phyloP scores from a whole-genome alignment of 2,888 invertebrate genomes.

The Oeneis ivallda region DNA sequence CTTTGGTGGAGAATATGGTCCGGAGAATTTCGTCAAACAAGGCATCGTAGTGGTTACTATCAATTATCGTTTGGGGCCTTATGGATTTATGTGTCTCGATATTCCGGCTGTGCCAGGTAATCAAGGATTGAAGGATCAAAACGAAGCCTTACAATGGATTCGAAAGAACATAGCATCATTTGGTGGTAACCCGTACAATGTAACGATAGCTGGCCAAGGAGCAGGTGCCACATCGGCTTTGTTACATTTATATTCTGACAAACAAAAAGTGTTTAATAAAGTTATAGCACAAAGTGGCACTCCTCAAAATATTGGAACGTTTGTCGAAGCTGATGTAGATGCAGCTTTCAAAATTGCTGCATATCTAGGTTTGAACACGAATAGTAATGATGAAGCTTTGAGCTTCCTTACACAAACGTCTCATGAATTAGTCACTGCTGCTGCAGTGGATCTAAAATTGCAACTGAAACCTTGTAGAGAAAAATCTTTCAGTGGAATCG shows the following conservation, averaged over 20 bases:
- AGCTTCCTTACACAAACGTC: slow-evolving; percentile 54
- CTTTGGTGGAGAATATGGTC: slow-evolving; percentile 56
- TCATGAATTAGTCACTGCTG: slow-evolving; percentile 59
- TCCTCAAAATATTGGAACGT: slow-evolving; percentile 63
- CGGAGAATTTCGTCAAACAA: slow-evolving; percentile 59
- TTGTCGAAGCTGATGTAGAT: slow-evolving; percentile 58
- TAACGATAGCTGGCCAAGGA: slow-evolving; percentile 69
- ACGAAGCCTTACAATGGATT: slow-evolving; percentile 66
- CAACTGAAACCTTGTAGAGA: slow-evolving; percentile 66
- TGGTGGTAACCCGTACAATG: slow-evolving; percentile 71
- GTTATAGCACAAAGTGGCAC: slow-evolving; percentile 70
- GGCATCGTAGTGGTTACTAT: slow-evolving; percentile 67
- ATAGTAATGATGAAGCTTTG: slow-evolving; percentile 59
- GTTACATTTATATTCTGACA: slow-evolving; percentile 65
- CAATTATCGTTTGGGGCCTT: slow-evolving; percentile 72
- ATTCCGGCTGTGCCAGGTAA: slow-evolving; percentile 66
- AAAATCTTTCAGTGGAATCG: slow-evolving; percentile 65
- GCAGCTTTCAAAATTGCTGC: slow-evolving; percentile 63
- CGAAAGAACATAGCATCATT: slow-evolving; percentile 66
- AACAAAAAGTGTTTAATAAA: slow-evolving; percentile 67
- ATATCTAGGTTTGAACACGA: slow-evolving; percentile 62
- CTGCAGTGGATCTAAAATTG: slow-evolving; percentile 56
- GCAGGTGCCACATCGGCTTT: slow-evolving; percentile 67
- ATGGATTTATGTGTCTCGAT: slow-evolving; percentile 72
- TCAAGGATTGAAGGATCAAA: slow-evolving; percentile 73